These are phyloP conservation scores for Amitus sp. DNA, from an alignment of 2,888 invertebrate genomes.

Conservation along the genomic window DNA sequence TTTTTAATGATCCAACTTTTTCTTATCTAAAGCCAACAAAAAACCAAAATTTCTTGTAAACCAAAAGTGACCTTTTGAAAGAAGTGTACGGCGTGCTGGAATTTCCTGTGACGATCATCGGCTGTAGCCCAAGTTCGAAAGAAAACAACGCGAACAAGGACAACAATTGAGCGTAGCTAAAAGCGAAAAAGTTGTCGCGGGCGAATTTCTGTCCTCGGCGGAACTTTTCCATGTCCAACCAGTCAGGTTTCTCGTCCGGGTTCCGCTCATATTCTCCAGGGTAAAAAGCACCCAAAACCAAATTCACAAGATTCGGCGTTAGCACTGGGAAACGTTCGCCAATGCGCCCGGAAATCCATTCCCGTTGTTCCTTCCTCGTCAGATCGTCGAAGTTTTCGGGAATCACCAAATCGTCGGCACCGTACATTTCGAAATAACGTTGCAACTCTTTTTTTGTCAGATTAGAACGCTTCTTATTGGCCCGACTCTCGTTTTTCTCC, in stretches of 20 bases:
- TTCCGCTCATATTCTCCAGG: constrained; percentile 47
- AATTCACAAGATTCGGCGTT: constrained; percentile 12
- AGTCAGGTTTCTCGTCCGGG: constrained; percentile 55
- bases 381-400: constrained; percentile 9
- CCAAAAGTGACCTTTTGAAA: constrained; percentile 55
- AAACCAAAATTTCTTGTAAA: constrained; percentile 2
- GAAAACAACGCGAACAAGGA: constrained; percentile 64
- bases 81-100: constrained; percentile 67
- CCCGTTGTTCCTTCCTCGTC: constrained; percentile 5
- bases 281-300: constrained; percentile 11
- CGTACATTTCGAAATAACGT: not conserved
- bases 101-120: constrained; percentile 66
- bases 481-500: too few species aligned
- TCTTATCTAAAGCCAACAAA: too few species aligned
- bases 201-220: constrained; percentile 66
- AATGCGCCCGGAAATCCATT: constrained; percentile 1
- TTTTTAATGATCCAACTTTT: not conserved
- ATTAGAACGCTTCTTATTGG: not conserved
- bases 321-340: constrained; percentile 1
- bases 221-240: constrained; percentile 65
- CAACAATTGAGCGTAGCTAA: constrained; percentile 59
- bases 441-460: not conserved
- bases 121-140: constrained; percentile 61
- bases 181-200: constrained; percentile 56
- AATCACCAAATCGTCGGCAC: not conserved